These are phyloP conservation scores for Centroberyx gerrardi DNA, from an alignment of 2,797 vertebrate species.

Conservation along the genomic window DNA sequence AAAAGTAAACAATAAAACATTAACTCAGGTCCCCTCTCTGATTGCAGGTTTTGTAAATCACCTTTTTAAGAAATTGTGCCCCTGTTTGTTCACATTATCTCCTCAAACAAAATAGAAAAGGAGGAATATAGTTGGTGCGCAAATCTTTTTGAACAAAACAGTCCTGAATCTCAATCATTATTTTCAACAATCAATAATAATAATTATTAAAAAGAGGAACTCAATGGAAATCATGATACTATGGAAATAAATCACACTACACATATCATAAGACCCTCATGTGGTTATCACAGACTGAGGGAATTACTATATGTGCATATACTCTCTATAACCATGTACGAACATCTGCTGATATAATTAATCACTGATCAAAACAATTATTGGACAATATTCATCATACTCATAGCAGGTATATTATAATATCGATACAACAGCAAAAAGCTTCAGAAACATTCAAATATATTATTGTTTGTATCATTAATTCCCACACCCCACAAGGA, in stretches of 20 bases:
- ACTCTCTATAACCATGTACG: slow-evolving; percentile 80
- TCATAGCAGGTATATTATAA: slow-evolving; percentile 84
- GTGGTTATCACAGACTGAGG: slow-evolving; percentile 63
- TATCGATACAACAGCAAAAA: slow-evolving; percentile 85
- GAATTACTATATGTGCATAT: slow-evolving; percentile 73
- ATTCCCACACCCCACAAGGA: slow-evolving; percentile 69
- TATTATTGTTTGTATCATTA: slow-evolving; percentile 79
- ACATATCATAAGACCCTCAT: slow-evolving; percentile 72
- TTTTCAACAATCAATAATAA: slow-evolving; percentile 67
- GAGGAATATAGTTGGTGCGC: slow-evolving; percentile 44
- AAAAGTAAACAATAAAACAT: slow-evolving; percentile 26
- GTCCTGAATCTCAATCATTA: slow-evolving; percentile 51
- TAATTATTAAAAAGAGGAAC: slow-evolving; percentile 62
- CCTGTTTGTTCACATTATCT: slow-evolving; percentile 37
- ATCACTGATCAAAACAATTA: slow-evolving; percentile 84
- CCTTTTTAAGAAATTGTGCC: slow-evolving; percentile 27
- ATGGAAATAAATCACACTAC: slow-evolving; percentile 74
- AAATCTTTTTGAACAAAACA: slow-evolving; percentile 60
- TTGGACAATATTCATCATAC: slow-evolving; percentile 84
- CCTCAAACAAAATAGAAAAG: slow-evolving; percentile 52
- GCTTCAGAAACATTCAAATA: slow-evolving; percentile 85
- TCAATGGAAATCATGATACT: slow-evolving; percentile 67
- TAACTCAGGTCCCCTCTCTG: slow-evolving; percentile 37
- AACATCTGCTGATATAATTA: slow-evolving; percentile 85
- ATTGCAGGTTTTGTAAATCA: slow-evolving; percentile 58